Evolutionary conservation across 2,888 invertebrate species (phyloP).

Genomic region (Crepidodera aurea): DNA sequence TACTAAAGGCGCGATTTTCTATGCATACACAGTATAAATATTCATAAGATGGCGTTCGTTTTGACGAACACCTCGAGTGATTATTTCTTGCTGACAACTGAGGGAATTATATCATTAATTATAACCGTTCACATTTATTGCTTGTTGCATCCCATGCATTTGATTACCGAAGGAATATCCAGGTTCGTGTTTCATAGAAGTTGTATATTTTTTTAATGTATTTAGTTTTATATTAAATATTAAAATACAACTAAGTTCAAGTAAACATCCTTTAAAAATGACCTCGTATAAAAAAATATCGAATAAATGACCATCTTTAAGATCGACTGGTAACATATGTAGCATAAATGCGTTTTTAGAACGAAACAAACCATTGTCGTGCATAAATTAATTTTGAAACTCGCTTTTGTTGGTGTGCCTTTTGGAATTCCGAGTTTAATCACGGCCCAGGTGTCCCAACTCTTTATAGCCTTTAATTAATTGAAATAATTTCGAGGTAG

Average conservation of each 20-base stretch:
- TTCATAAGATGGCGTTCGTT: conserved; percentile 56
- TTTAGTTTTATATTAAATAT: no score
- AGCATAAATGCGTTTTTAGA: conserved; percentile 14
- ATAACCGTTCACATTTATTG: conserved; percentile 23
- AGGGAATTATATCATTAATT: conserved; percentile 37
- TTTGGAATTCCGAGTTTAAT: conserved; percentile 41
- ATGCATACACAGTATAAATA: conserved; percentile 58
- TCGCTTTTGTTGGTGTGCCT: conserved; percentile 29
- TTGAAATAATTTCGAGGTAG: conserved; percentile 26
- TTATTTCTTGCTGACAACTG: conserved; percentile 56
- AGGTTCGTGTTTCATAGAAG: neutral
- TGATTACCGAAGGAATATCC: neutral
- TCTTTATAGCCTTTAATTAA: conserved; percentile 33
- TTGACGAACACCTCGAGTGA: conserved; percentile 58
- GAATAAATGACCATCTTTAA: conserved; percentile 21
- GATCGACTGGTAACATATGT: conserved; percentile 10
- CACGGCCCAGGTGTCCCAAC: conserved; percentile 39
- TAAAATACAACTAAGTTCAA: no score
- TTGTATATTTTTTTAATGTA: no score
- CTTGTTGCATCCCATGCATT: conserved; percentile 15
- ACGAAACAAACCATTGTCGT: conserved; percentile 34
- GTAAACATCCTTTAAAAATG: no score
- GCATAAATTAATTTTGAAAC: conserved; percentile 33
- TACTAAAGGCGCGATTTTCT: conserved; percentile 58
- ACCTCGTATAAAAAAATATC: no score